phyloP scores from a whole-genome alignment of 2,888 invertebrate genomes.

The Drosophila aldrichi region DNA sequence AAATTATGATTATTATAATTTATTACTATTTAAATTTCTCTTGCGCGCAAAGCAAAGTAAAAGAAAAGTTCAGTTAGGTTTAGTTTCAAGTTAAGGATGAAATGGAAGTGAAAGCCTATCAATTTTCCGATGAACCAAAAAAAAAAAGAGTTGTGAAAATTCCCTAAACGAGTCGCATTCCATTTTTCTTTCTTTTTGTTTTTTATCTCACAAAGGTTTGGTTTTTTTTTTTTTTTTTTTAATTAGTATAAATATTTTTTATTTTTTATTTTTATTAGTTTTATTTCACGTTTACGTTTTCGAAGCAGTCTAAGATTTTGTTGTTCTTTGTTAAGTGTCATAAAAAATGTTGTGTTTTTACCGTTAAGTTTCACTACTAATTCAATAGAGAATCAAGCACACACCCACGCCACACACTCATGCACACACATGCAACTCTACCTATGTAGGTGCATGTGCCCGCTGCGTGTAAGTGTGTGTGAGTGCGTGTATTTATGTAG shows the following conservation, averaged over 20 bases:
- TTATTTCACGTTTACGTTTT: constrained; percentile 73
- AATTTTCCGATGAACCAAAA: constrained; percentile 27
- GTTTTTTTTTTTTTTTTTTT: constrained; percentile 16
- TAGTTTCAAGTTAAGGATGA: constrained; percentile 7
- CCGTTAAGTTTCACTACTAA: constrained; percentile 56
- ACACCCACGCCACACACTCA: constrained; percentile 30
- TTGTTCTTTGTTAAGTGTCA: constrained; percentile 65
- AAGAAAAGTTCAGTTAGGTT: constrained; percentile 22
- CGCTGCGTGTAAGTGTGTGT: not conserved
- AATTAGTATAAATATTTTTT: constrained; percentile 31
- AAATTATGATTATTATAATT: not conserved
- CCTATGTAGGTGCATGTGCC: constrained; percentile 6
- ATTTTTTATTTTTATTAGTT: constrained; percentile 41
- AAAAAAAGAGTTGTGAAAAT: constrained; percentile 72
- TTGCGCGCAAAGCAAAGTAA: constrained; percentile 63
- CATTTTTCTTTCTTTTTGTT: constrained; percentile 7
- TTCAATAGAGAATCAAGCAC: constrained; percentile 34
- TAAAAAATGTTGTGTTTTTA: constrained; percentile 63
- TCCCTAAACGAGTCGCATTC: constrained; percentile 84
- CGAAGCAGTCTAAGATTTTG: constrained; percentile 83
- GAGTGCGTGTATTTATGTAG: not conserved
- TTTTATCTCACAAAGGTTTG: constrained; percentile 36
- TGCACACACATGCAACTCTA: not conserved
- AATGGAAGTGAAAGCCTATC: constrained; percentile 22
- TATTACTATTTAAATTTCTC: constrained; percentile 37